phyloP scores from a whole-genome alignment of 2,888 invertebrate species.

The Petrolisthes cinctipes region DNA sequence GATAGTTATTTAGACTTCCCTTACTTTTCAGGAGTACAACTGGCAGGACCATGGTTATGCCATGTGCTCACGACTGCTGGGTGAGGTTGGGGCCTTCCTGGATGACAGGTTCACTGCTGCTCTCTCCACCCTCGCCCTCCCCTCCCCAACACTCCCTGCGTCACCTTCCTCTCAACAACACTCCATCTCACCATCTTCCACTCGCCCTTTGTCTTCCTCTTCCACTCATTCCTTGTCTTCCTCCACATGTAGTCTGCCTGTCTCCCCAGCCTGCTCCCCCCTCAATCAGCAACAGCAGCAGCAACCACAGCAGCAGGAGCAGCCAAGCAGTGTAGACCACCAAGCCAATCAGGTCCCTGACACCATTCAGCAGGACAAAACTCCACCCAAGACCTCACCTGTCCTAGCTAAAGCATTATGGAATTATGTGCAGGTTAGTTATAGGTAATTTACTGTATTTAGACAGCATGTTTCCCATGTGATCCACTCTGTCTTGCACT shows the following conservation, averaged over 20 bases:
- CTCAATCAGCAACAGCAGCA: background rate
- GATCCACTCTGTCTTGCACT: no score
- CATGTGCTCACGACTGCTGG: slow-evolving; percentile 84
- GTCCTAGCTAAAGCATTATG: slow-evolving; percentile 78
- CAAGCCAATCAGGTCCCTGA: slow-evolving; percentile 21
- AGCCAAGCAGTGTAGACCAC: slow-evolving; percentile 25
- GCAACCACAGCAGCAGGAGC: slow-evolving; percentile 12
- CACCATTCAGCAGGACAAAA: slow-evolving; percentile 31
- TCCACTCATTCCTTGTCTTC: background rate
- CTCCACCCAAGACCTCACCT: slow-evolving; percentile 22
- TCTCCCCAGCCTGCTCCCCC: slow-evolving; percentile 1
- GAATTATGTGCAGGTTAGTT: slow-evolving; percentile 86
- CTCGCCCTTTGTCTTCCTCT: slow-evolving; percentile 20
- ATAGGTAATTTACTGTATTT: background rate
- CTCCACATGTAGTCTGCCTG: background rate
- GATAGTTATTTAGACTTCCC: background rate
- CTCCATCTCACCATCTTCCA: slow-evolving; percentile 78
- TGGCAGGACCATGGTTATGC: slow-evolving; percentile 93
- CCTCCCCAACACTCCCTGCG: slow-evolving; percentile 72
- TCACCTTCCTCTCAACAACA: slow-evolving; percentile 84
- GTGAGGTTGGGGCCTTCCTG: slow-evolving; percentile 83
- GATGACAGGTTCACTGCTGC: slow-evolving; percentile 89
- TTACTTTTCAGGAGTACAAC: slow-evolving; percentile 80
- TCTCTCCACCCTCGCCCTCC: slow-evolving; percentile 82
- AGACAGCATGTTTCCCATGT: no score